These are phyloP conservation scores for Leptinotarsa rubiginosa DNA, from an alignment of 2,888 invertebrate species.

Conservation along the genomic window DNA sequence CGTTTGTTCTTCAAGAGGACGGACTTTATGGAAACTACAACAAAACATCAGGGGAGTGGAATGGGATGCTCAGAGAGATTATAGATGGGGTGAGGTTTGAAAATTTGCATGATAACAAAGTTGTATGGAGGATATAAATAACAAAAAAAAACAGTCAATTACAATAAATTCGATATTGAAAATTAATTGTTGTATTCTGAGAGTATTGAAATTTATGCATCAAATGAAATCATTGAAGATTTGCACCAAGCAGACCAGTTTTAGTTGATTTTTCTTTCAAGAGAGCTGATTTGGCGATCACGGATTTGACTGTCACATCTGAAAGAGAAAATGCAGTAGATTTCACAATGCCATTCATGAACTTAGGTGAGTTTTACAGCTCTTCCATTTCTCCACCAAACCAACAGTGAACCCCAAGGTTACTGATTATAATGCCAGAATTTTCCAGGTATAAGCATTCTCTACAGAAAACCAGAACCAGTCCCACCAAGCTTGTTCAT, in stretches of 20 bases:
- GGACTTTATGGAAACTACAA: slow-evolving; percentile 79
- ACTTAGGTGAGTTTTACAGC: slow-evolving; percentile 71
- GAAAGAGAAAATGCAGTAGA: slow-evolving; percentile 90
- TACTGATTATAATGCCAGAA: background rate
- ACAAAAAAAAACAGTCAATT: background rate
- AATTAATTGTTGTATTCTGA: too few relatives aligned
- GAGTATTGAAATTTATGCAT: too few relatives aligned
- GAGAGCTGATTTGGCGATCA: slow-evolving; percentile 92
- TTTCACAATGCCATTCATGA: slow-evolving; percentile 97
- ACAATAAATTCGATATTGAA: background rate
- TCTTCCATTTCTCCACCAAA: background rate
- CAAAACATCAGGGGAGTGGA: slow-evolving; percentile 74
- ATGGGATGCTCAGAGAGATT: slow-evolving; percentile 81
- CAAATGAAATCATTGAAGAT: too few relatives aligned
- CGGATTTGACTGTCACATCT: slow-evolving; percentile 90
- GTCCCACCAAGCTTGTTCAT: slow-evolving; percentile 90
- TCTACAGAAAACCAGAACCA: slow-evolving; percentile 88
- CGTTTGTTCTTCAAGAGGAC: slow-evolving; percentile 81
- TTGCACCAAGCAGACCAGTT: background rate
- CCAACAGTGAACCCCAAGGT: too few relatives aligned
- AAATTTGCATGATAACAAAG: background rate
- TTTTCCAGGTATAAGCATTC: slow-evolving; percentile 82
- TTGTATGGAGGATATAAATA: background rate
- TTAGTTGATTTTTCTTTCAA: slow-evolving; percentile 58
- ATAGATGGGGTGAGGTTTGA: slow-evolving; percentile 72